Conservation (phyloP, 2,113 vertebrate species). For the Diglossa brunneiventris region DNA sequence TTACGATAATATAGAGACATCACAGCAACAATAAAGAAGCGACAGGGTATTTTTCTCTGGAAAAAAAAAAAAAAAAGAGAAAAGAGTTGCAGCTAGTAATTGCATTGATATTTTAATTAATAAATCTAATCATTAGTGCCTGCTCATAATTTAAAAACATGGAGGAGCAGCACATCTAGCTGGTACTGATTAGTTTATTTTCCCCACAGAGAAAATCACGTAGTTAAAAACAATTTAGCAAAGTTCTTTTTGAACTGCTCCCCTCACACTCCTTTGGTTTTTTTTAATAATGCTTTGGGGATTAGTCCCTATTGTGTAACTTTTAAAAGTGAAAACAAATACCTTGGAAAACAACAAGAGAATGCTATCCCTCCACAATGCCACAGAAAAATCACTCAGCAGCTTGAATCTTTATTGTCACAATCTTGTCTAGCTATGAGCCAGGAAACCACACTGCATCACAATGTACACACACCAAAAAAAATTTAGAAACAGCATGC, state of each 20-base stretch:
- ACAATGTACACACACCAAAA: neutral
- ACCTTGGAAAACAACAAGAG: neutral
- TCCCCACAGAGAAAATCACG: neutral
- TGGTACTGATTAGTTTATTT: neutral
- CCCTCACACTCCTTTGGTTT: neutral
- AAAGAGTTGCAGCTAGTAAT: neutral
- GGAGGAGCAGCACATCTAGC: neutral
- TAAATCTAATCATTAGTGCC: neutral
- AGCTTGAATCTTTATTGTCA: neutral
- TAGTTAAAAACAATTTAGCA: neutral
- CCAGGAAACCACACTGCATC: neutral
- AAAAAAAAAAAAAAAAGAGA: accelerated
- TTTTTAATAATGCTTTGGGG: neutral
- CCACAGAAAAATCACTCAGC: neutral
- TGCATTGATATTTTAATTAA: neutral
- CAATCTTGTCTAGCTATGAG: too few species aligned
- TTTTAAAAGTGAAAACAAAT: neutral
- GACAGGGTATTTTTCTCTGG: neutral
- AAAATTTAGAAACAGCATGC: neutral
- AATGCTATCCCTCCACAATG: neutral
- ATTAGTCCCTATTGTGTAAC: neutral
- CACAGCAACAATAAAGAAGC: neutral
- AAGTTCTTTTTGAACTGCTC: neutral
- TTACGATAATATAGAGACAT: neutral
- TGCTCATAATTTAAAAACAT: neutral